These are phyloP conservation scores for Centropyge bicolor DNA, from an alignment of 2,797 vertebrate genomes.

Conservation along the genomic window DNA sequence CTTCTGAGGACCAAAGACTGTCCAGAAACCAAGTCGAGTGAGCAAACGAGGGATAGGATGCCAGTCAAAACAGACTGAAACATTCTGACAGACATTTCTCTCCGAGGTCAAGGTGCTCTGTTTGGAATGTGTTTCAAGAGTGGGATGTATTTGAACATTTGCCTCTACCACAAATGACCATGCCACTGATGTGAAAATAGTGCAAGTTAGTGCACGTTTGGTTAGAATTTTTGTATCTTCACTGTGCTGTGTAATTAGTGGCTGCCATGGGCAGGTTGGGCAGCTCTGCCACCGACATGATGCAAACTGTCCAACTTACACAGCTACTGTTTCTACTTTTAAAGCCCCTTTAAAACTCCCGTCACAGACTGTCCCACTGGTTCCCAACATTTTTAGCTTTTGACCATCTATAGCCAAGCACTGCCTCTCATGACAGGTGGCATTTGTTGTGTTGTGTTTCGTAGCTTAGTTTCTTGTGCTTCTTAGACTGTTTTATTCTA, in stretches of 20 bases:
- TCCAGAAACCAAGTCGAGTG: not conserved
- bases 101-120: slow-evolving; percentile 57
- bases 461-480: too few relatives aligned
- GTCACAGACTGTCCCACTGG: not conserved
- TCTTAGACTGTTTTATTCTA: not conserved
- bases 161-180: slow-evolving; percentile 48
- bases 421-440: not conserved
- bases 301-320: slow-evolving; percentile 11
- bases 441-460: not conserved
- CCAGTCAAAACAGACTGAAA: slow-evolving; percentile 25
- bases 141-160: slow-evolving; percentile 17
- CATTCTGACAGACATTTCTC: slow-evolving; percentile 32
- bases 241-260: slow-evolving; percentile 39
- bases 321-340: slow-evolving; percentile 17
- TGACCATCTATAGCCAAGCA: not conserved
- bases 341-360: not conserved
- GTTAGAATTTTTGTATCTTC: slow-evolving; percentile 41
- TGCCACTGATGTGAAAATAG: slow-evolving; percentile 46
- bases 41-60: too few relatives aligned
- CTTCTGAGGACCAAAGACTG: not conserved
- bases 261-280: slow-evolving; percentile 31
- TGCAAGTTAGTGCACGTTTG: slow-evolving; percentile 34
- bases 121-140: slow-evolving; percentile 44
- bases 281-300: slow-evolving; percentile 24
- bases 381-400: not conserved